A percentile compares a stretch with the other conserved stretches of the same genome.
These are phyloP conservation scores for Serilophus lunatus DNA, from an alignment of 2,113 vertebrate genomes.

Conservation along the genomic window DNA sequence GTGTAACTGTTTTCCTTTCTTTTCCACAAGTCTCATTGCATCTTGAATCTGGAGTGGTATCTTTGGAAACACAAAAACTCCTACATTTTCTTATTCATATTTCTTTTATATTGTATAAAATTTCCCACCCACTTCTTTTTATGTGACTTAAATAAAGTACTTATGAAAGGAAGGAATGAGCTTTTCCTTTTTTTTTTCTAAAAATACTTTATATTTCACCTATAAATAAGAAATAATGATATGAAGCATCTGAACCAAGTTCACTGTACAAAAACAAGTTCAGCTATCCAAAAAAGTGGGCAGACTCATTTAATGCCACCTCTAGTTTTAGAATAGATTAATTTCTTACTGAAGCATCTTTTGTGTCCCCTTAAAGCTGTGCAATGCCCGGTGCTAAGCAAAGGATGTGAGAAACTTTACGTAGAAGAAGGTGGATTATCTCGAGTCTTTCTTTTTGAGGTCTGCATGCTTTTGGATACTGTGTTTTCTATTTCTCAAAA, in stretches of 20 bases:
- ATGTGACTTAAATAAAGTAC: background rate
- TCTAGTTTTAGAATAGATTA: background rate
- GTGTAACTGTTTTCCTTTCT: background rate
- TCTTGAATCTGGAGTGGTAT: background rate
- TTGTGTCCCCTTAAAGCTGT: background rate
- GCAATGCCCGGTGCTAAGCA: background rate
- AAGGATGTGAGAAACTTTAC: background rate
- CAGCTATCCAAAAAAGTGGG: background rate
- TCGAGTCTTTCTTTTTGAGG: background rate
- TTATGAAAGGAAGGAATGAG: background rate
- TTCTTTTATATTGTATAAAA: background rate
- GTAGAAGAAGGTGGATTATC: background rate
- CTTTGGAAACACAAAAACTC: background rate
- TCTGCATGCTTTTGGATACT: background rate
- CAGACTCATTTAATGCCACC: background rate
- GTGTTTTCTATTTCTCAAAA: background rate
- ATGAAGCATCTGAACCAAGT: background rate
- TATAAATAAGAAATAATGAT: slow-evolving; percentile 38
- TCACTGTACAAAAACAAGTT: background rate
- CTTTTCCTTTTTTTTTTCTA: background rate
- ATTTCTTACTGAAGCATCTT: background rate
- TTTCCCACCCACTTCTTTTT: background rate
- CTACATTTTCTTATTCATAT: background rate
- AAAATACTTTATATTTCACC: background rate
- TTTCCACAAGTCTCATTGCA: background rate